Evolutionary conservation across 2,888 invertebrate species (phyloP), one percentile per base, ranked within the genome.

Genomic region (Schizotus pectinicornis): DNA sequence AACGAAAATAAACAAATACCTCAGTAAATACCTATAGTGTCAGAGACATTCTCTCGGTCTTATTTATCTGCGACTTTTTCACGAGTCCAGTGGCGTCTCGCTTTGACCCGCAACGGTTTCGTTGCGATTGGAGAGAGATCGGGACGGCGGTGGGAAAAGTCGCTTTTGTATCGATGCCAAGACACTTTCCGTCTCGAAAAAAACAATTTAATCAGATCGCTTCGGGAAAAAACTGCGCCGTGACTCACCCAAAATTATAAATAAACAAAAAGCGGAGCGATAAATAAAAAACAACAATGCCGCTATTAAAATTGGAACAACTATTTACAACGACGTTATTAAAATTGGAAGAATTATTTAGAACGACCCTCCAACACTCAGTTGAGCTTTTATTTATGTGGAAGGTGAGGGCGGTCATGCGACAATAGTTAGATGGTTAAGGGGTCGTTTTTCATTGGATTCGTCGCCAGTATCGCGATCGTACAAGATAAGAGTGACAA

Each of bases 1-100:
- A 68, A 67, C 66, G 64, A 67, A 67, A 68, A 68, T 67, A 68
- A 68, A 67, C 66, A 65, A 68, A 67, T 63, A 64, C 63, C 61
- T 63, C 53, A 41, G 65, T 63, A 64, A 67, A 68, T 68, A 67
- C 68, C 66, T 51, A 64, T 67, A 62, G 64, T 64, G 68, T 67
- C 68, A 61, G 61, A 56, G 42, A 57, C 47, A 56, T 53, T 49
- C 52, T 43, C 49, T 56, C 45, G 56, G 51, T 56, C 58, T 13
- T 57, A 57, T 57, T 45, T 22, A 5, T 22, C 22, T 22, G 22
- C 22, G 22, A 22, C 22, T 22, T 22, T 22, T 22, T 22, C 22
- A 22, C 22, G 22, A 22, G 22, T 22, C 22, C 22, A 22, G 2
- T 5, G 48, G 37, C 58, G 7, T 58, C 38, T 48, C 45, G 22